These are phyloP conservation scores for Ochotona curzoniae DNA, from an alignment of 2,113 vertebrate genomes.

Conservation along the genomic window DNA sequence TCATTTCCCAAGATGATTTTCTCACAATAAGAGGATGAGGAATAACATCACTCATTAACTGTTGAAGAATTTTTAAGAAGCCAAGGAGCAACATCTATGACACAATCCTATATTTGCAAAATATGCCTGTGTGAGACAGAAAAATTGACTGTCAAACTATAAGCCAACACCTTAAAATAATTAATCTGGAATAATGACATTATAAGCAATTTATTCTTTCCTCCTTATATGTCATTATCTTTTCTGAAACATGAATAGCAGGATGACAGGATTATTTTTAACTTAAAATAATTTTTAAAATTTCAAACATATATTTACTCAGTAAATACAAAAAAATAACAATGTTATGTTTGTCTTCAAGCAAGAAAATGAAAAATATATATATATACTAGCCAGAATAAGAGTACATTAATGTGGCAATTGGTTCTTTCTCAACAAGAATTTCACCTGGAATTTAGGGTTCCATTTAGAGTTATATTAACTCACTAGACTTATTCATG, in stretches of 20 bases:
- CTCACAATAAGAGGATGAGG: constrained; percentile 32
- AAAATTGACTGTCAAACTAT: not conserved
- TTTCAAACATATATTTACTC: not conserved
- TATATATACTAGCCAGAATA: constrained; percentile 73
- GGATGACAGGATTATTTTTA: not conserved
- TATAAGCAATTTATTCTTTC: not conserved
- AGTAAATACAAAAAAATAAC: constrained; percentile 22
- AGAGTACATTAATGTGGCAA: constrained; percentile 17
- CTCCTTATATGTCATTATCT: not conserved
- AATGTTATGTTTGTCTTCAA: not conserved
- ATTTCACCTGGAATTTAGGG: constrained; percentile 63
- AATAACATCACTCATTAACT: not conserved
- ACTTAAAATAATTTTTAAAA: not conserved
- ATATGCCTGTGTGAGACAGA: not conserved
- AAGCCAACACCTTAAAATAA: not conserved
- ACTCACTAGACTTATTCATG: constrained; percentile 59
- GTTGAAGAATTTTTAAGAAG: not conserved
- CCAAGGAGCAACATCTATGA: not conserved
- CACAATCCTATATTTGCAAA: not conserved
- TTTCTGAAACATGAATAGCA: constrained; percentile 12
- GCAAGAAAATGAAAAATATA: constrained; percentile 24
- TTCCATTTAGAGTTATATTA: constrained; percentile 75
- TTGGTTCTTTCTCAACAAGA: constrained; percentile 55
- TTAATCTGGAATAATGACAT: not conserved
- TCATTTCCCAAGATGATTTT: not conserved